These are phyloP conservation scores for Plutomurus gul DNA, from an alignment of 1,140 invertebrate species.

Conservation along the genomic window DNA sequence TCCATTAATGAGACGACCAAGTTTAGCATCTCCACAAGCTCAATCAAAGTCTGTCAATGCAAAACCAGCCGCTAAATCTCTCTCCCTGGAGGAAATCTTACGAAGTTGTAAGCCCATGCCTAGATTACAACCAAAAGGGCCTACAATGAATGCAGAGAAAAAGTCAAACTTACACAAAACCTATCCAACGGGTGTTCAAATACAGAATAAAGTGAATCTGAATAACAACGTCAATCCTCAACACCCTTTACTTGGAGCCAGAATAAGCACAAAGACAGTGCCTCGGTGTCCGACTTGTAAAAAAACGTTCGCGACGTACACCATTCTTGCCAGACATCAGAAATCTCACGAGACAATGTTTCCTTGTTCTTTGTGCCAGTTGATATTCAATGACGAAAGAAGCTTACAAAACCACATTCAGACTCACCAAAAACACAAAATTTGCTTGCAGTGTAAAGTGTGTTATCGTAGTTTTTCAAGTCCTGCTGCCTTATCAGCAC, in stretches of 20 bases:
- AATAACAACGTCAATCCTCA: not conserved
- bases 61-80: not conserved
- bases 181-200: not conserved
- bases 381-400: not conserved
- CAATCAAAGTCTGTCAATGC: not conserved
- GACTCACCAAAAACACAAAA: not conserved
- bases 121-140: not conserved
- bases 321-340: not conserved
- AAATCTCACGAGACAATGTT: not conserved
- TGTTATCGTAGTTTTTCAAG: conserved; percentile 1
- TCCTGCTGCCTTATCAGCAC: not conserved
- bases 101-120: conserved; percentile 3
- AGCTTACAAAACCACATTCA: not conserved
- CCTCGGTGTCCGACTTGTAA: conserved; percentile 28
- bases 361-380: not conserved
- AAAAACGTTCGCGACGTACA: conserved; percentile 15
- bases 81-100: not conserved
- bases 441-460: not conserved
- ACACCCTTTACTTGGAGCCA: not conserved
- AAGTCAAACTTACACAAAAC: not conserved
- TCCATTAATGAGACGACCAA: not conserved
- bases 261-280: conserved; percentile 22
- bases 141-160: not conserved
- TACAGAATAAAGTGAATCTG: too few relatives aligned
- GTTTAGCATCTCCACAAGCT: not conserved